Conservation (phyloP, 2,888 invertebrate genomes). For the Yponomeuta sedellus region DNA sequence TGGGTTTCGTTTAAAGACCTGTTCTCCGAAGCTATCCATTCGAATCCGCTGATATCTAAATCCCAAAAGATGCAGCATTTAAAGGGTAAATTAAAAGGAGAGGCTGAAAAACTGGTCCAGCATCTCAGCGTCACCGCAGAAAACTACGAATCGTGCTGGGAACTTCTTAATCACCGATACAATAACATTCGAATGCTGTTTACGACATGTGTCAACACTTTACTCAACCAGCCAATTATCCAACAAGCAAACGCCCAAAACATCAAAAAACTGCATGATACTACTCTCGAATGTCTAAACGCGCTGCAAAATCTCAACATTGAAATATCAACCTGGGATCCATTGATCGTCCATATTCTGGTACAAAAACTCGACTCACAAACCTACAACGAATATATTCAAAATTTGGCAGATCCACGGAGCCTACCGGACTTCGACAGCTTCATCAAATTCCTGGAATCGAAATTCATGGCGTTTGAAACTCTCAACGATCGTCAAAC, state of each 20-base stretch:
- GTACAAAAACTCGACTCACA: slow-evolving; percentile 24
- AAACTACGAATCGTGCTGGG: slow-evolving; percentile 19
- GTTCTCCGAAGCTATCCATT: slow-evolving; percentile 25
- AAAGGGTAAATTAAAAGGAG: slow-evolving; percentile 24
- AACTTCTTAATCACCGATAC: too few species aligned
- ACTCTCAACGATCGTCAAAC: not conserved
- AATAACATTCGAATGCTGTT: too few species aligned
- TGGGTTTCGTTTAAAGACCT: too few species aligned
- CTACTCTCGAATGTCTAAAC: slow-evolving; percentile 12
- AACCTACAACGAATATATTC: slow-evolving; percentile 23
- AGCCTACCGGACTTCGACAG: slow-evolving; percentile 19
- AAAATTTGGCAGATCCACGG: slow-evolving; percentile 17
- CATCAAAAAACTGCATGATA: slow-evolving; percentile 16
- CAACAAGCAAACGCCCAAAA: slow-evolving; percentile 9
- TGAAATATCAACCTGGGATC: slow-evolving; percentile 22
- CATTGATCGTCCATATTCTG: slow-evolving; percentile 23
- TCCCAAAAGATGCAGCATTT: slow-evolving; percentile 29
- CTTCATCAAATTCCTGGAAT: slow-evolving; percentile 23
- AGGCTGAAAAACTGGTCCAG: slow-evolving; percentile 27
- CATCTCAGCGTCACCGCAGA: slow-evolving; percentile 26
- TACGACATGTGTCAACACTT: too few species aligned
- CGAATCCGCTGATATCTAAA: slow-evolving; percentile 21
- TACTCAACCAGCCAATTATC: too few species aligned
- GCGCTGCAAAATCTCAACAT: too few species aligned
- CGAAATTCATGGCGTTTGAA: slow-evolving; percentile 24